These are phyloP conservation scores for Eulemur rubriventer DNA, from an alignment of 2,797 vertebrate genomes.

Conservation along the genomic window DNA sequence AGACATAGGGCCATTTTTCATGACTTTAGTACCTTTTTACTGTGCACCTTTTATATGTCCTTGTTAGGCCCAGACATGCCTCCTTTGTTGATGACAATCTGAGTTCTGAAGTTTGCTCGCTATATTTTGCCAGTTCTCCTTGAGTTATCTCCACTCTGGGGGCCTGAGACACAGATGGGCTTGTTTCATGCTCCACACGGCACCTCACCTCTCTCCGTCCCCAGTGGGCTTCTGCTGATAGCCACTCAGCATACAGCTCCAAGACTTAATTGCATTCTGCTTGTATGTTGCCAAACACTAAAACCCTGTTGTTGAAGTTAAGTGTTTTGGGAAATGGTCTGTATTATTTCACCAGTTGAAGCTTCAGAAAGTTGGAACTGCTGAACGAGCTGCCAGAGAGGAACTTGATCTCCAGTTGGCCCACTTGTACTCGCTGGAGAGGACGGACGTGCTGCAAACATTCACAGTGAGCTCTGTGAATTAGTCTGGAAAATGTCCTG, in stretches of 20 bases:
- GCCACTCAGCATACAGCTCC: not conserved
- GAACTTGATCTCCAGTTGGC: not conserved
- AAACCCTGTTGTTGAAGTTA: conserved; percentile 43
- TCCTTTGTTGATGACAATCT: not conserved
- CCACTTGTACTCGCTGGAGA: not conserved
- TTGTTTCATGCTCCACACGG: not conserved
- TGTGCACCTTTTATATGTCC: not conserved
- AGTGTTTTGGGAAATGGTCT: conserved; percentile 49
- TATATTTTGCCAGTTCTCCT: not conserved
- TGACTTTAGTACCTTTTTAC: not conserved
- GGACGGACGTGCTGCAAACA: rapidly evolving
- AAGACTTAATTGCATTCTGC: conserved; percentile 50
- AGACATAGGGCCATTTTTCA: not conserved
- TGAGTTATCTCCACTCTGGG: not conserved
- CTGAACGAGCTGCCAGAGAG: not conserved
- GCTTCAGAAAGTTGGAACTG: conserved; percentile 29
- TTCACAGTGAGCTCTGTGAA: not conserved
- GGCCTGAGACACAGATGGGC: not conserved
- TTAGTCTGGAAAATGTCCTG: not conserved
- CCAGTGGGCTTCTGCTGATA: conserved; percentile 5
- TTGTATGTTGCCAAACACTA: conserved; percentile 53
- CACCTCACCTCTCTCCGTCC: not conserved
- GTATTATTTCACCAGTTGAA: not conserved
- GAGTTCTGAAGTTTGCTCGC: not conserved
- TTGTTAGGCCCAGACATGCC: too few species aligned